Evolutionary conservation across 2,888 invertebrate species (phyloP), one percentile per base, ranked within the genome.

Genomic region (Augiades crinisus): DNA sequence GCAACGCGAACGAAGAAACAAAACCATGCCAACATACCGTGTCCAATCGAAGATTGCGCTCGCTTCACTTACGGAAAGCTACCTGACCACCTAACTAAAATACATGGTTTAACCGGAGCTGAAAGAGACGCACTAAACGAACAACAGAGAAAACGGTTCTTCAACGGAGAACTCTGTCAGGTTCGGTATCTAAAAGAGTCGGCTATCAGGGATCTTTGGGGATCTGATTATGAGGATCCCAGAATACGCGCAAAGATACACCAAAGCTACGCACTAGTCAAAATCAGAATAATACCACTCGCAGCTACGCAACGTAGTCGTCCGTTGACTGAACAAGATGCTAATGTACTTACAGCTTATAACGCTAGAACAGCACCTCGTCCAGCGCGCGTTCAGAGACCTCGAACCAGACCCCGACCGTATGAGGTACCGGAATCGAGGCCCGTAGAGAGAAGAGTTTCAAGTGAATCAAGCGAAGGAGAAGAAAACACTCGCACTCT

Each of bases 131-230:
- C 85, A 0, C 78, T 90, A 8, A 90, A 90, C 57, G 90, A 90
- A 59, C 90, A 88, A 58, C 90, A 90, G 58, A 68, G 90, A 21
- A 90, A 90, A 60, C 65, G 90, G 12, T 90, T 90, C 67, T 90
- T 90, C 59, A 90, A 90, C 55, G 90, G 90, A n/a, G 90, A 90
- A 68, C 75, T 90, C 0, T 90, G 90, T 51, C 90, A 90, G 77
- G 90, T 90, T 0, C 68, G 87, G 7, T 90, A 82, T 56, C 71
- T 90, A 1, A 90, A 90, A 58, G 90, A 90, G 69, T 80, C 90
- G 2, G 90, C 90, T 0, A 90, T 90, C n/a, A 68, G 87, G 62
- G 90, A 90, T 38, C 78, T 90, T 4, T 90, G 90, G 90, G 90
- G 90, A 5, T 59, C 79, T 2, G 90, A 88, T 54, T 90, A 90